These are phyloP conservation scores for Eilema depressum DNA, from an alignment of 2,888 invertebrate species.

Conservation along the genomic window DNA sequence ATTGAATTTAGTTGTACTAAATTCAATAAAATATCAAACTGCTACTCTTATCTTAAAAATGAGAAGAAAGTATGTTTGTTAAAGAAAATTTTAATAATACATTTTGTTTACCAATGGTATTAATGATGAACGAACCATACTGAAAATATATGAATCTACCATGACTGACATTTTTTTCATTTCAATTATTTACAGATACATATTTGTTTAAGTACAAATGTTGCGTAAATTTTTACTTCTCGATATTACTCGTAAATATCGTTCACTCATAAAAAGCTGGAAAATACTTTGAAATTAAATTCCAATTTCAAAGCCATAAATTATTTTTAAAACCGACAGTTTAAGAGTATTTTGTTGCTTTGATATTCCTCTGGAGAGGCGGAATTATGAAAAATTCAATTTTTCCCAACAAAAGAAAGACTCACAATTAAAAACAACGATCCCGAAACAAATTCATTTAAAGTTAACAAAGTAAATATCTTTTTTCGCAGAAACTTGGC, in stretches of 20 bases:
- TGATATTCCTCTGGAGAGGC: not conserved
- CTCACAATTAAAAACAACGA: slow-evolving; percentile 35
- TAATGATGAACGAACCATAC: too few relatives aligned
- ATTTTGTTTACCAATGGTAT: too few relatives aligned
- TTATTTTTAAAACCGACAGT: not conserved
- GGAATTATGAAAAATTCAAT: slow-evolving; percentile 36
- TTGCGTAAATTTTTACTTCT: too few relatives aligned
- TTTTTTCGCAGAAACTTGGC: not conserved
- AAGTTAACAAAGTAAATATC: slow-evolving; percentile 34
- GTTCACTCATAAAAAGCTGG: too few relatives aligned
- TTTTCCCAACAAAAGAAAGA: slow-evolving; percentile 31
- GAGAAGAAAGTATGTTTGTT: not conserved
- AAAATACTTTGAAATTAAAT: not conserved
- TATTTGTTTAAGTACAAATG: too few relatives aligned
- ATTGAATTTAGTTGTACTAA: too few relatives aligned
- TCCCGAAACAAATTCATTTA: slow-evolving; percentile 32
- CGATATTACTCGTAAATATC: too few relatives aligned
- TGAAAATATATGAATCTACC: too few relatives aligned
- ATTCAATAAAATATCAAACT: too few relatives aligned
- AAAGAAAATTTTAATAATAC: too few relatives aligned
- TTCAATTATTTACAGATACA: too few relatives aligned
- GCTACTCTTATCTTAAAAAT: not conserved
- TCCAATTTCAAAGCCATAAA: not conserved
- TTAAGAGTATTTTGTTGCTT: not conserved
- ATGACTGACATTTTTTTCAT: too few relatives aligned